Base-by-base conservation (phyloP, 2,797 vertebrate species). In the Siniperca scherzeri region DNA sequence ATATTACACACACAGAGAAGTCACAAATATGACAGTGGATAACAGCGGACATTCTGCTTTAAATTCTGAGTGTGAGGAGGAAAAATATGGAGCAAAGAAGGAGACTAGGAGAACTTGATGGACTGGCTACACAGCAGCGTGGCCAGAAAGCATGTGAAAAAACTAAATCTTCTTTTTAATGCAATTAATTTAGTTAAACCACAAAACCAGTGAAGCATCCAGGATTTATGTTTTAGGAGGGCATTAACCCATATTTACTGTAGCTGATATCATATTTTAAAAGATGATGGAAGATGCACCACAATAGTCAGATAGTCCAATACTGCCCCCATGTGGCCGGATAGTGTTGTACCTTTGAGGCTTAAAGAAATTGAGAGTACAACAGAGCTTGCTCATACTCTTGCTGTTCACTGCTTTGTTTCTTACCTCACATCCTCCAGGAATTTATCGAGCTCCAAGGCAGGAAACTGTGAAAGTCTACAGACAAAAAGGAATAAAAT, bases 381-480 rank as follows among this genome's bases (percentile, higher is more conserved):
- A 64, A 30, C n/a, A 12, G 42, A 42, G 21, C 19, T 71, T 36
- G 1, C 11, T 64, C 12, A 22, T 33, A 62, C 13, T 17, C 1
- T 44, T 52, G 5, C 16, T 61, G 30, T n/a, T 50, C 1, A 38
- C 5, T 10, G 25, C 21, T 78, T 55, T 40, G 40, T 12, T 81
- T 77, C 91, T 96, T 84, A 99, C 98, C 97, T 97, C 74, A 99
- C 98, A 92, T 99, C 98, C 92, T 99, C 98, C 82, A 99, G 95
- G 91, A 99, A 99, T 88, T 99, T 99, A 94, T 99, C 98, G 83
- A 99, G 89, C 92, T 99, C 98, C 88, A 99, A 89, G 0, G 98
- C 97, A 78, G 98, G 98, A 88, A 98, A 99, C 36, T 99, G 98
- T 22, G 97, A 99, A 85, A 99, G 97, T 84, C 98, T 99, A 61